Evolutionary conservation across 2,797 vertebrate species (phyloP).

Genomic region (Columba guinea): DNA sequence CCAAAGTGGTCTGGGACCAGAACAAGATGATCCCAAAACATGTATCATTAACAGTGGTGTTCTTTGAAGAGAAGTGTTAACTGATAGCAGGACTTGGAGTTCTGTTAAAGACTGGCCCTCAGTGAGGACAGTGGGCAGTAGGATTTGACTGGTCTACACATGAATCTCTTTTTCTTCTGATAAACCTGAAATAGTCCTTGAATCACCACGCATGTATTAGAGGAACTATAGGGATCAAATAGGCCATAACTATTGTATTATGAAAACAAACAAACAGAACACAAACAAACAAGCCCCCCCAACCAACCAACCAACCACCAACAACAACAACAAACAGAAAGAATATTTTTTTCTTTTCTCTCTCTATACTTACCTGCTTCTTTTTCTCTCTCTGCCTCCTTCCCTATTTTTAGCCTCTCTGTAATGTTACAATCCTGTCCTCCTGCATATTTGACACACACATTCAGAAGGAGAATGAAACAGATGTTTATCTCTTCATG

Average conservation of each 20-base stretch:
- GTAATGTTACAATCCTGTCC: neutral
- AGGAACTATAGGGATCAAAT: neutral
- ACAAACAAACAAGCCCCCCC: too few relatives aligned
- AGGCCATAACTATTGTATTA: neutral
- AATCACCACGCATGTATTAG: neutral
- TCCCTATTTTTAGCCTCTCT: neutral
- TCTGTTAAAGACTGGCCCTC: neutral
- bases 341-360: neutral
- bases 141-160: neutral
- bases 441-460: neutral
- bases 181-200: neutral
- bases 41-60: neutral
- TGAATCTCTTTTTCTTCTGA: neutral
- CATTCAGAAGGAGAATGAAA: neutral
- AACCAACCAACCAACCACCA: too few relatives aligned
- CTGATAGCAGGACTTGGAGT: neutral
- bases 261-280: neutral
- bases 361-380: neutral
- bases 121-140: neutral
- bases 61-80: neutral
- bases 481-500: slow-evolving; percentile 35
- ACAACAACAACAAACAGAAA: neutral
- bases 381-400: neutral
- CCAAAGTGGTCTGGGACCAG: neutral
- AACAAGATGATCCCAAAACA: neutral